A percentile compares a stretch with the other conserved stretches of the same genome.
These are phyloP conservation scores for Falco berigora DNA, from an alignment of 2,797 vertebrate genomes.

Conservation along the genomic window DNA sequence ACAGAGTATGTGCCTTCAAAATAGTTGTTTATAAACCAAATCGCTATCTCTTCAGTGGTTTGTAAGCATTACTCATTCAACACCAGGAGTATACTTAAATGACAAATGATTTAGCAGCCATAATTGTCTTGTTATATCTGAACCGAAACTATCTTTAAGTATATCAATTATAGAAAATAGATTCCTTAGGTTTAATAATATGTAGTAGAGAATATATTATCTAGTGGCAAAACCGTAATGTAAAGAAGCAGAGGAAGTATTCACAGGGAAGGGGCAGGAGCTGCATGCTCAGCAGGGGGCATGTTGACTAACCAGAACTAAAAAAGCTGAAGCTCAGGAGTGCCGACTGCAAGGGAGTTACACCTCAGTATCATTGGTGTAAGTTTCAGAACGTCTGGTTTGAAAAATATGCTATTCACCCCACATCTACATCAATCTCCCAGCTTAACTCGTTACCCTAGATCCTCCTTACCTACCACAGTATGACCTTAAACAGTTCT, in stretches of 20 bases:
- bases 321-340: neutral
- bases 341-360: neutral
- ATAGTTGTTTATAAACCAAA: constrained; percentile 38
- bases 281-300: neutral
- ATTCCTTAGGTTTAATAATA: constrained; percentile 33
- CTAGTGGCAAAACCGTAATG: constrained; percentile 24
- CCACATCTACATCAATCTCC: neutral
- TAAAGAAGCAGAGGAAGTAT: constrained; percentile 15
- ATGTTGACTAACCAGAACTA: neutral
- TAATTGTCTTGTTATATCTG: neutral
- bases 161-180: constrained; percentile 57
- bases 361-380: neutral
- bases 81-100: neutral
- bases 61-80: constrained; percentile 41
- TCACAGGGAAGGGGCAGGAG: neutral
- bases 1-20: constrained; percentile 33
- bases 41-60: constrained; percentile 18
- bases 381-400: neutral
- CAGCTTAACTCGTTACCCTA: neutral
- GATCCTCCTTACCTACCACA: neutral
- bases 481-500: neutral
- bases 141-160: neutral
- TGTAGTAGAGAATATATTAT: constrained; percentile 47
- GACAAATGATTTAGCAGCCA: constrained; percentile 20
- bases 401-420: neutral